These are phyloP conservation scores for Crypturellus undulatus DNA, from an alignment of 2,113 vertebrate genomes.

Conservation along the genomic window DNA sequence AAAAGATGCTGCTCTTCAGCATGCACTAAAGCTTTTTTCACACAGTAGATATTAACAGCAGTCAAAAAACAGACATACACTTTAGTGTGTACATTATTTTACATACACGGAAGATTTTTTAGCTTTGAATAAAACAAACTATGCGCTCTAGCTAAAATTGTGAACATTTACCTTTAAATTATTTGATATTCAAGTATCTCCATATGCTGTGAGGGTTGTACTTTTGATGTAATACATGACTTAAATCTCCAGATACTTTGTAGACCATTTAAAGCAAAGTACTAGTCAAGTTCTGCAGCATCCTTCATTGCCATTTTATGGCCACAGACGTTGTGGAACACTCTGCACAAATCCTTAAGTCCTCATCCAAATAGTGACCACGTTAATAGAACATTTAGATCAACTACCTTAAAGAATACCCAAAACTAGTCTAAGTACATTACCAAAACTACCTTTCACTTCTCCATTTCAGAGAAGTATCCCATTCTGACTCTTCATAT, in stretches of 20 bases:
- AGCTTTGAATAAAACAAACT: not conserved
- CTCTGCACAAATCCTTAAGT: accelerated
- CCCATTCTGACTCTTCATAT: not conserved
- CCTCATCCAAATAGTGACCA: not conserved
- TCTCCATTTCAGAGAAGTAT: not conserved
- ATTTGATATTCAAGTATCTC: not conserved
- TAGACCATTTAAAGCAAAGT: not conserved
- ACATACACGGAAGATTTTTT: not conserved
- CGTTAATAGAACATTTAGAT: not conserved
- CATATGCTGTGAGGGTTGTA: not conserved
- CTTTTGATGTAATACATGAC: not conserved
- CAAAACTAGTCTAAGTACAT: not conserved
- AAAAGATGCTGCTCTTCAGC: not conserved
- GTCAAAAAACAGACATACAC: not conserved
- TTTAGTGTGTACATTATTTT: too few relatives aligned
- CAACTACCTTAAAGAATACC: not conserved
- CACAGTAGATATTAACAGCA: not conserved
- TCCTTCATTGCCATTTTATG: accelerated
- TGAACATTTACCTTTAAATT: not conserved
- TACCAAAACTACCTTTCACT: not conserved
- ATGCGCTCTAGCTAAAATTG: not conserved
- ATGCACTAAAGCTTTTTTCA: not conserved
- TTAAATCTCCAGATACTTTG: too few relatives aligned
- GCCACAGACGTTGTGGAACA: not conserved
- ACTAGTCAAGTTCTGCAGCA: not conserved